phyloP scores from a whole-genome alignment of 2,888 invertebrate species.

The Amphipoea lucens region DNA sequence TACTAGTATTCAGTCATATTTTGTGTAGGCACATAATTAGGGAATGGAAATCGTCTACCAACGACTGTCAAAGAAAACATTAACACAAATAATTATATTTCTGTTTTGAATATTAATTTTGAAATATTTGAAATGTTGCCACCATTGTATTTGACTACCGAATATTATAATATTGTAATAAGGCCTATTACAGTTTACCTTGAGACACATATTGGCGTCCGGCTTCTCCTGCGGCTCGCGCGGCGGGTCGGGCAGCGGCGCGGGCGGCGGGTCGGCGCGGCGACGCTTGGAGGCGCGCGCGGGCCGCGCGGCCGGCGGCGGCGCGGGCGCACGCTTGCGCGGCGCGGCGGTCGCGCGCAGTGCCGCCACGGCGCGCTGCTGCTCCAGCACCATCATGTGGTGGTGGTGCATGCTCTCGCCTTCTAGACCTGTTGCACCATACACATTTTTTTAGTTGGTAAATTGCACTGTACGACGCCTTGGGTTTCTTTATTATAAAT shows the following conservation, averaged over 20 bases:
- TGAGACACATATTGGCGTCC: conserved; percentile 96
- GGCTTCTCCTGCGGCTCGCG: conserved; percentile 94
- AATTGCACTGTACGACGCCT: background rate
- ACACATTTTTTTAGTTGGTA: background rate
- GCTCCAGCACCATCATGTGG: conserved; percentile 90
- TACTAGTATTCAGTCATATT: background rate
- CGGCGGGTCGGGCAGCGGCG: conserved; percentile 89
- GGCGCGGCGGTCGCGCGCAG: conserved; percentile 71
- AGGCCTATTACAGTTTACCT: conserved; percentile 81
- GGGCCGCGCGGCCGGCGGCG: conserved; percentile 78
- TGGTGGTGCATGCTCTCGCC: conserved; percentile 90
- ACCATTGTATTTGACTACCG: no score
- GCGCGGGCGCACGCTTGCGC: conserved; percentile 68
- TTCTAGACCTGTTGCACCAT: conserved; percentile 81
- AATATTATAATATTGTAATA: no score
- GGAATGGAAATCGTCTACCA: background rate
- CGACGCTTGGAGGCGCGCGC: conserved; percentile 79
- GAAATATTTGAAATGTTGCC: no score
- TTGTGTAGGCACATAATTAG: background rate
- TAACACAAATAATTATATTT: no score
- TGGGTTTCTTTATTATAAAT: background rate
- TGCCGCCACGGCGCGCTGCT: conserved; percentile 89
- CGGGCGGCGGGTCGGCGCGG: conserved; percentile 85
- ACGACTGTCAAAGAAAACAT: background rate
- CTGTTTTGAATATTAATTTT: no score